Percentiles rank a stretch among this genome's conserved stretches.
phyloP scores from a whole-genome alignment of 2,888 invertebrate species.

The Miltochrista miniata region DNA sequence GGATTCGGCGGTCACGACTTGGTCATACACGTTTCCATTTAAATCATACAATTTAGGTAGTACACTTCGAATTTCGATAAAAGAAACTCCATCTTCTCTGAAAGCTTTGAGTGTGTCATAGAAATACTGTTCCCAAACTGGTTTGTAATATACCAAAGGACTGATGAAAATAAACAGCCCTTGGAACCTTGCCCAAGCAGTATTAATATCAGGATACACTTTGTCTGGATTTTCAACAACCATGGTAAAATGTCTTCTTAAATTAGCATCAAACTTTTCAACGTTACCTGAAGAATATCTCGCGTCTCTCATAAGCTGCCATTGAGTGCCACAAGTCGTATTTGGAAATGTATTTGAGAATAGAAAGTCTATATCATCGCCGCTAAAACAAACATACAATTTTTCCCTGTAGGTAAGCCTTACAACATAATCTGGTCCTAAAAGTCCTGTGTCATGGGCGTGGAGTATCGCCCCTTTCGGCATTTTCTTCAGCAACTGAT shows the following conservation, averaged over 20 bases:
- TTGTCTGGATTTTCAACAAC: slow-evolving; percentile 72
- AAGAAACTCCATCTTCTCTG: slow-evolving; percentile 87
- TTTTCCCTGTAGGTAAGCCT: slow-evolving; percentile 85
- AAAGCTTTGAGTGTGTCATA: slow-evolving; percentile 85
- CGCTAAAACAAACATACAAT: slow-evolving; percentile 80
- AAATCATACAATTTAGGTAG: slow-evolving; percentile 87
- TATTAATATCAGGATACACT: slow-evolving; percentile 80
- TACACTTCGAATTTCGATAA: slow-evolving; percentile 86
- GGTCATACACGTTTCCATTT: slow-evolving; percentile 81
- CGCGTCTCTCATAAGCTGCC: slow-evolving; percentile 78
- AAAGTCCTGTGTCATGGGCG: slow-evolving; percentile 86
- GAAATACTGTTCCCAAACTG: slow-evolving; percentile 86
- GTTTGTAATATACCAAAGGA: slow-evolving; percentile 84
- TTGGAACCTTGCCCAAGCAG: slow-evolving; percentile 84
- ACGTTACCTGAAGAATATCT: slow-evolving; percentile 73
- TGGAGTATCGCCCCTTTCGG: slow-evolving; percentile 91
- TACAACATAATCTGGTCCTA: slow-evolving; percentile 85
- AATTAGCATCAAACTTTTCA: slow-evolving; percentile 76
- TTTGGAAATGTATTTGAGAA: slow-evolving; percentile 57
- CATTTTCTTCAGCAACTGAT: slow-evolving; percentile 85
- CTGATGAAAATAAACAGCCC: slow-evolving; percentile 79
- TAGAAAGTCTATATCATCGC: slow-evolving; percentile 45
- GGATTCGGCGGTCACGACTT: slow-evolving; percentile 79
- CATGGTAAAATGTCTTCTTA: slow-evolving; percentile 82
- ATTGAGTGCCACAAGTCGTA: slow-evolving; percentile 53